Conservation (phyloP, 2,888 invertebrate species). For the Schizotus pectinicornis region DNA sequence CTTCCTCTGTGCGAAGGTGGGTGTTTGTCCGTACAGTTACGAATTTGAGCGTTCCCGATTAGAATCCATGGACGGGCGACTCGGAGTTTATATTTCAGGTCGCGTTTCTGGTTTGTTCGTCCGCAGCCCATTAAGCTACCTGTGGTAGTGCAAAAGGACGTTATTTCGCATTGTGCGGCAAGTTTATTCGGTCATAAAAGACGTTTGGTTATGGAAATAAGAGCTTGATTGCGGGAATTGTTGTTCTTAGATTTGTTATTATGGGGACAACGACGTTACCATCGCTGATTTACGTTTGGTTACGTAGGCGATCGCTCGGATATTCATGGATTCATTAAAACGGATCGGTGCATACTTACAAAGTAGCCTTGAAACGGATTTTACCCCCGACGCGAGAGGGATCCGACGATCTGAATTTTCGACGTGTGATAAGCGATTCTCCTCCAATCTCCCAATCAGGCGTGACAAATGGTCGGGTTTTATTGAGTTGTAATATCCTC, state of each 20-base stretch:
- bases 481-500: too few relatives aligned
- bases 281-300: conserved; percentile 30
- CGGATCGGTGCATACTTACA: conserved; percentile 19
- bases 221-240: conserved; percentile 32
- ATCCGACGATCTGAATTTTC: too few relatives aligned
- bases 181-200: conserved; percentile 31
- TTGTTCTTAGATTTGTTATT: conserved; percentile 35
- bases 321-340: conserved; percentile 18
- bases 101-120: conserved; percentile 15
- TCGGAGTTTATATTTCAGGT: conserved; percentile 12
- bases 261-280: conserved; percentile 33
- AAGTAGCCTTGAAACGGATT: conserved; percentile 12
- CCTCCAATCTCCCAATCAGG: too few relatives aligned
- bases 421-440: too few relatives aligned
- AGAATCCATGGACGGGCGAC: too few relatives aligned
- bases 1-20: too few relatives aligned
- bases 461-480: too few relatives aligned
- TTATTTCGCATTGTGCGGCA: conserved; percentile 30
- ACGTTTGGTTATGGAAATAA: conserved; percentile 32
- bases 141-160: conserved; percentile 19
- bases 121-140: conserved; percentile 22
- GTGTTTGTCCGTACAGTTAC: too few relatives aligned
- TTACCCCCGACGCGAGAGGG: too few relatives aligned
- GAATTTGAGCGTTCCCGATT: too few relatives aligned
- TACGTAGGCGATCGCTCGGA: conserved; percentile 27